Evolutionary conservation across 2,797 vertebrate genomes (phyloP).

Genomic region (Coendou prehensilis): DNA sequence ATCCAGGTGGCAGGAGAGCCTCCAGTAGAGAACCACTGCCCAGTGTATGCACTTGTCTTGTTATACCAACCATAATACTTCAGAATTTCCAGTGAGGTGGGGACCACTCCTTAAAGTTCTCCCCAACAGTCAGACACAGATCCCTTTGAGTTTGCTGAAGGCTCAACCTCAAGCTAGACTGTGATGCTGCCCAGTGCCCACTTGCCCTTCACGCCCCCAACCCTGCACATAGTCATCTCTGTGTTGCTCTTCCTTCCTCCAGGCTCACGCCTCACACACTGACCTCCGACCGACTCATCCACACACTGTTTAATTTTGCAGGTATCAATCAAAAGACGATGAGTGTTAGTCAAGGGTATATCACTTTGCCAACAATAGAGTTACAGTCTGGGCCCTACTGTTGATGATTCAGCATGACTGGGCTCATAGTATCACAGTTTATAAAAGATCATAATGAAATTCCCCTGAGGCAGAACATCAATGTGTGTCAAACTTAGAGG

Average conservation of each 20-base stretch:
- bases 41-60: background rate
- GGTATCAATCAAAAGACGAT: background rate
- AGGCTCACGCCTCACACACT: background rate
- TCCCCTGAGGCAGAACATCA: background rate
- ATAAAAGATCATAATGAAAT: background rate
- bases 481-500: background rate
- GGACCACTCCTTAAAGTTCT: background rate
- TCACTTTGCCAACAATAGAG: background rate
- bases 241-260: background rate
- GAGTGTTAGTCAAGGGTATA: background rate
- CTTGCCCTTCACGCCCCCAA: background rate
- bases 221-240: background rate
- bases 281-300: background rate
- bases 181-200: background rate
- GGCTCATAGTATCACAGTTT: background rate
- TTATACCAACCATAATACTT: background rate
- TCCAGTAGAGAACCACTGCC: background rate
- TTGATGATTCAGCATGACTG: background rate
- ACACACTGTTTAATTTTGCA: slow-evolving; percentile 9
- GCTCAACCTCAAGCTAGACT: background rate
- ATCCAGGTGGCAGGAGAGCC: background rate
- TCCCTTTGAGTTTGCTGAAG: background rate
- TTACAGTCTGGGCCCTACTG: background rate
- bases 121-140: background rate
- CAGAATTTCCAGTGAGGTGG: background rate